phyloP scores from a whole-genome alignment of 2,888 invertebrate species.

The Trachelus stipa region DNA sequence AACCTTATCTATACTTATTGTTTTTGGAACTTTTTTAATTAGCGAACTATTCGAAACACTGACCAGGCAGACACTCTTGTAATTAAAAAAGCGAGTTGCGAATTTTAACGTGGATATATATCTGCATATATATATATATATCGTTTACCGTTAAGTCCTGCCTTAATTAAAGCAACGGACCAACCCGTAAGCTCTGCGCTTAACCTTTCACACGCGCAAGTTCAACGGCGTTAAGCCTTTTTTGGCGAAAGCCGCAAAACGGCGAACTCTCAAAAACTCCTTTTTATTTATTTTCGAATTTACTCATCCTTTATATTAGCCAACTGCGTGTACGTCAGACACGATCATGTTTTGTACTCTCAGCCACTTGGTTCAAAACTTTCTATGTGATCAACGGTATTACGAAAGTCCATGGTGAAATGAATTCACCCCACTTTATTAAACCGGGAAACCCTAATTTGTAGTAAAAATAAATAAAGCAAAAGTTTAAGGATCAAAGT shows the following conservation, averaged over 20 bases:
- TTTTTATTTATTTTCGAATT: not conserved
- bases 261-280: not conserved
- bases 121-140: constrained; percentile 6
- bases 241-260: not conserved
- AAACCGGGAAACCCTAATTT: not conserved
- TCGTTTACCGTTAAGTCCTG: not conserved
- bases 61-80: constrained; percentile 17
- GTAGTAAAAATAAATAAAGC: not conserved
- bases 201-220: constrained; percentile 1
- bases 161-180: constrained; percentile 41
- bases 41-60: constrained; percentile 33
- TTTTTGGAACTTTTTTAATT: constrained; percentile 44
- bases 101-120: constrained; percentile 33
- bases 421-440: not conserved
- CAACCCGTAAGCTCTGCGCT: constrained; percentile 1
- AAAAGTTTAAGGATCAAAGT: not conserved
- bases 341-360: not conserved
- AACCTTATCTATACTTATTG: not conserved
- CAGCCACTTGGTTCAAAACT: not conserved
- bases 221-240: not conserved
- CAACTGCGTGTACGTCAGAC: not conserved
- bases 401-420: not conserved
- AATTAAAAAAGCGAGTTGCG: constrained; percentile 38
- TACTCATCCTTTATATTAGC: not conserved
- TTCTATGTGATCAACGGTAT: not conserved